Evolutionary conservation across 2,797 vertebrate species (phyloP).

Genomic region (Choloepus didactylus): DNA sequence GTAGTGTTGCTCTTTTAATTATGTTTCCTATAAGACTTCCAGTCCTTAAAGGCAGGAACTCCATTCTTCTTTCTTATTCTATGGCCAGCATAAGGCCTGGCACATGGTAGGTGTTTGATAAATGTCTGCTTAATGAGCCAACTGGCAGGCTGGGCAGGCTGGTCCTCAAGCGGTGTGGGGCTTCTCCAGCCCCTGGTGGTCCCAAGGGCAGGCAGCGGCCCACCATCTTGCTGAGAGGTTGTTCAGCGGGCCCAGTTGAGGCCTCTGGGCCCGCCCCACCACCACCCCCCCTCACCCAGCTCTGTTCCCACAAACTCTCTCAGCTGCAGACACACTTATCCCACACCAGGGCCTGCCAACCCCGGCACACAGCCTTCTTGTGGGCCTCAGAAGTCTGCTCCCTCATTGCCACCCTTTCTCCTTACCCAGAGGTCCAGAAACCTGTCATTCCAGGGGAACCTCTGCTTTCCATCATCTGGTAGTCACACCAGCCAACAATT

Average conservation of each 20-base stretch:
- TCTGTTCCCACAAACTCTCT: not conserved
- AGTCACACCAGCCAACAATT: not conserved
- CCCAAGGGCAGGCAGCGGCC: not conserved
- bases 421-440: slow-evolving; percentile 5
- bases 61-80: not conserved
- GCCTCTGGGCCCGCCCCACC: not conserved
- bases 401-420: not conserved
- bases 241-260: not conserved
- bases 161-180: too few species aligned
- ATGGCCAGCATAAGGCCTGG: not conserved
- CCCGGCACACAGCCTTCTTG: not conserved
- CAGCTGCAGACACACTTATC: not conserved
- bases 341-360: not conserved
- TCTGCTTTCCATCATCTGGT: not conserved
- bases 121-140: not conserved
- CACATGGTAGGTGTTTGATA: not conserved
- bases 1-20: not conserved
- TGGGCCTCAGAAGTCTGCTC: not conserved
- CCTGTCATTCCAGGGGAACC: not conserved
- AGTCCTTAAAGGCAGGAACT: not conserved
- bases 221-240: not conserved
- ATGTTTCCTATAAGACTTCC: not conserved
- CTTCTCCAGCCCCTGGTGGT: not conserved
- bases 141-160: not conserved
- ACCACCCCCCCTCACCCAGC: too few species aligned